Evolutionary conservation across 2,797 vertebrate species (phyloP).

Genomic region (Siniperca scherzeri): DNA sequence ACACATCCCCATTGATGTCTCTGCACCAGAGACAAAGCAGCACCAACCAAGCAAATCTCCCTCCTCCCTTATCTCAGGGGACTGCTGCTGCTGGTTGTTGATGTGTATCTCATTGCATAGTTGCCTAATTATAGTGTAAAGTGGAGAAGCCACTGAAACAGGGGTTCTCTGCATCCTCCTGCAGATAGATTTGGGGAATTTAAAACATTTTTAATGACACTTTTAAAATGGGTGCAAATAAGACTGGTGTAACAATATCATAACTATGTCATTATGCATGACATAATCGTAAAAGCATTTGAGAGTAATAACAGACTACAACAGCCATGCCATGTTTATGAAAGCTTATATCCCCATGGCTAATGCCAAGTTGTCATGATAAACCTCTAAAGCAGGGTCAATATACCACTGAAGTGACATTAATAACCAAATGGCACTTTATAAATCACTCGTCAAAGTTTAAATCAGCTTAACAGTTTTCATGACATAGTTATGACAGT

Average conservation of each 20-base stretch:
- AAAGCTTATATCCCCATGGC: neutral
- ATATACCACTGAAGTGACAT: conserved; percentile 1
- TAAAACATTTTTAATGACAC: conserved; percentile 3
- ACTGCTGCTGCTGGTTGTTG: conserved; percentile 42
- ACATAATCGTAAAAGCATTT: conserved; percentile 27
- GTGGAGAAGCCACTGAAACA: conserved; percentile 3
- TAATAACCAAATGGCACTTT: neutral
- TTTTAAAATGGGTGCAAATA: neutral
- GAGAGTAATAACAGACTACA: conserved; percentile 23
- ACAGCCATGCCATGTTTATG: conserved; percentile 33
- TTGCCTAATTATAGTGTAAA: conserved; percentile 31
- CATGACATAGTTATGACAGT: neutral
- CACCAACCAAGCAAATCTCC: conserved; percentile 14
- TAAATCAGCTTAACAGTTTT: neutral
- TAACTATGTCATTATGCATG: conserved; percentile 43
- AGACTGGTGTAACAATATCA: neutral
- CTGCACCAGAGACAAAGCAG: conserved; percentile 48
- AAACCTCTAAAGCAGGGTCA: conserved; percentile 12
- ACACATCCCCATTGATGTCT: conserved; percentile 58
- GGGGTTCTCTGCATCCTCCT: neutral
- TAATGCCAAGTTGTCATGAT: conserved; percentile 35
- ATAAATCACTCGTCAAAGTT: neutral
- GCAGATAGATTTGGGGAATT: conserved; percentile 16
- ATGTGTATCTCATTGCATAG: conserved; percentile 45
- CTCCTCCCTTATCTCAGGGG: conserved; percentile 21